These are phyloP conservation scores for Gallirallus australis DNA, from an alignment of 2,797 vertebrate genomes.

Conservation along the genomic window DNA sequence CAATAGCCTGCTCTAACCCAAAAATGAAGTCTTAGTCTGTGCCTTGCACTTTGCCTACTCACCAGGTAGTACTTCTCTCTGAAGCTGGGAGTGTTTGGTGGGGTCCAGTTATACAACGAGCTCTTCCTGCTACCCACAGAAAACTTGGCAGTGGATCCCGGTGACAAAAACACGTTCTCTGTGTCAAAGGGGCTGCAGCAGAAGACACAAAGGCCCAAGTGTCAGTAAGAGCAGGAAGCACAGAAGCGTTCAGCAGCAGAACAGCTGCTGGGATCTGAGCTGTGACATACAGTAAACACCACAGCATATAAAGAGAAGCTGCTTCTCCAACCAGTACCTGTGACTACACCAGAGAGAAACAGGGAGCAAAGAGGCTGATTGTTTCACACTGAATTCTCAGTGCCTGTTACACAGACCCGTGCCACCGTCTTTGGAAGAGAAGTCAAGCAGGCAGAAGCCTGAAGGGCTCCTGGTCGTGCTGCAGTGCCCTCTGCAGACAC, in stretches of 20 bases:
- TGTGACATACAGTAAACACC: background rate
- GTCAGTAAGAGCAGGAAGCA: background rate
- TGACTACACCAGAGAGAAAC: background rate
- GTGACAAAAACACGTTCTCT: constrained; percentile 84
- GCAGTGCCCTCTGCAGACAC: background rate
- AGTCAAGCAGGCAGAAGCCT: background rate
- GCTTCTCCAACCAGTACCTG: background rate
- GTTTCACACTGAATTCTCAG: background rate
- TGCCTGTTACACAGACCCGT: background rate
- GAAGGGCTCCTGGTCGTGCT: background rate
- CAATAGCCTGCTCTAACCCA: background rate
- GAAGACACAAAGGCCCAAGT: background rate
- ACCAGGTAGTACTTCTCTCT: constrained; percentile 93
- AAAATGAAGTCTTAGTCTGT: background rate
- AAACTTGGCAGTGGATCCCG: constrained; percentile 82
- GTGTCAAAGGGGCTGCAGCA: constrained; percentile 78
- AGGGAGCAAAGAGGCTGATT: accelerated
- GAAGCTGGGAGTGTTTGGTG: constrained; percentile 92
- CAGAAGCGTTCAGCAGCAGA: background rate
- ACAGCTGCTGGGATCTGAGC: background rate
- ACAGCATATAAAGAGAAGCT: background rate
- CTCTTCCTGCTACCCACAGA: constrained; percentile 88
- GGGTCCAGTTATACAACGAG: constrained; percentile 90
- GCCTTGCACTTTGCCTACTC: constrained; percentile 60
- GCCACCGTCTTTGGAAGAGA: background rate